Evolutionary conservation across 2,888 invertebrate species (phyloP), one percentile per base, ranked within the genome.

Genomic region (Sminthurinus aureus): DNA sequence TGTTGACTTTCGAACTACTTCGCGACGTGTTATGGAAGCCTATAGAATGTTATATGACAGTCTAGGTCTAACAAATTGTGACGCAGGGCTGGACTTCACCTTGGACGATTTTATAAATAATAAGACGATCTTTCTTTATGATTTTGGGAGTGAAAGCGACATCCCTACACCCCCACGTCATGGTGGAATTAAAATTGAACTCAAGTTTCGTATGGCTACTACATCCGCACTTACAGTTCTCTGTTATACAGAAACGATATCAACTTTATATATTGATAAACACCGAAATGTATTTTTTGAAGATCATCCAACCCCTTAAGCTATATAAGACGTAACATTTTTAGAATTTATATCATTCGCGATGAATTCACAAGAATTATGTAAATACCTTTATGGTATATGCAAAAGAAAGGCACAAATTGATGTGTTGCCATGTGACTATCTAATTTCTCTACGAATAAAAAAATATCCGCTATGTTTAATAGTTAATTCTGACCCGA

Each of bases 191-290:
- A 80, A 80, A 66, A 80, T 83, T 75, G 80, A 83, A 11, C 24
- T 87, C 0, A 79, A 79, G 12, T 87, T 87, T 20, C 76, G 81
- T 20, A 75, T 52, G 0, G 79, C 83, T 0, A 13, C 78, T 0
- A 22, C 83, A 0, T 12, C 81, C 0, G 82, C 85, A n/a, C 8
- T 87, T 15, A 84, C 85, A 26, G 87, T 86, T 1, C 18, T 87
- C 1, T 73, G 71, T 24, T 85, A 85, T 50, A 50, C 83, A 0
- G 87, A 87, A 18, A 83, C 83, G 66, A 84, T 81, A 73, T 66
- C 80, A 18, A 38, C 75, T 0, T 24, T 86, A 50, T 74, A 85
- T 58, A 85, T 87, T 18, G 79, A 86, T 71, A 83, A 76, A 4
- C 26, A 84, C 51, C 78, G 83, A 24, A 83, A 85, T 20, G 84